These are phyloP conservation scores for Rhynchotus rufescens DNA, from an alignment of 2,797 vertebrate species.

Conservation along the genomic window DNA sequence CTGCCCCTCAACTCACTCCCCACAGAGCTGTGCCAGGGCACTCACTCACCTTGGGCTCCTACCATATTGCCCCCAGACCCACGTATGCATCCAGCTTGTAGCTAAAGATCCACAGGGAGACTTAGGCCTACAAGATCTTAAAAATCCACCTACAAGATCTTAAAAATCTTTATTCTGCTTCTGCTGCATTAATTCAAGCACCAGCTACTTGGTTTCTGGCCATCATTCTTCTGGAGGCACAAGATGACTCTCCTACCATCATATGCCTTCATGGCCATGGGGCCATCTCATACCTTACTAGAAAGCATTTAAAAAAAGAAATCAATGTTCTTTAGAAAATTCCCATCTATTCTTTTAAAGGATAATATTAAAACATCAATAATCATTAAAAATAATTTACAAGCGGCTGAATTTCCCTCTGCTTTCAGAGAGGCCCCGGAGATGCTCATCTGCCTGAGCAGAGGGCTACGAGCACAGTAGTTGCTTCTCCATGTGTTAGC, in stretches of 20 bases:
- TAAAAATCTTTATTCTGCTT: neutral
- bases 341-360: neutral
- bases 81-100: neutral
- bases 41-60: neutral
- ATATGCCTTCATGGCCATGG: neutral
- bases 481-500: neutral
- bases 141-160: neutral
- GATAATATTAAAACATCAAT: neutral
- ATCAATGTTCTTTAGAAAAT: neutral
- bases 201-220: neutral
- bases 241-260: fast-evolving
- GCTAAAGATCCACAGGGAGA: neutral
- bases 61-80: fast-evolving
- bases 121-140: neutral
- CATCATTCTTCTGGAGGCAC: fast-evolving
- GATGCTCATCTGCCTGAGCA: neutral
- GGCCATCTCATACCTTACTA: neutral
- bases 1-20: neutral
- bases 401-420: neutral
- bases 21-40: neutral
- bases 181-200: neutral
- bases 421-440: neutral
- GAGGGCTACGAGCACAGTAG: neutral
- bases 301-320: neutral
- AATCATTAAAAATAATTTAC: neutral